Percentiles rank a stretch among this genome's conserved stretches.
These are phyloP conservation scores for Metopolophium dirhodum DNA, from an alignment of 1,140 invertebrate species.

Conservation along the genomic window DNA sequence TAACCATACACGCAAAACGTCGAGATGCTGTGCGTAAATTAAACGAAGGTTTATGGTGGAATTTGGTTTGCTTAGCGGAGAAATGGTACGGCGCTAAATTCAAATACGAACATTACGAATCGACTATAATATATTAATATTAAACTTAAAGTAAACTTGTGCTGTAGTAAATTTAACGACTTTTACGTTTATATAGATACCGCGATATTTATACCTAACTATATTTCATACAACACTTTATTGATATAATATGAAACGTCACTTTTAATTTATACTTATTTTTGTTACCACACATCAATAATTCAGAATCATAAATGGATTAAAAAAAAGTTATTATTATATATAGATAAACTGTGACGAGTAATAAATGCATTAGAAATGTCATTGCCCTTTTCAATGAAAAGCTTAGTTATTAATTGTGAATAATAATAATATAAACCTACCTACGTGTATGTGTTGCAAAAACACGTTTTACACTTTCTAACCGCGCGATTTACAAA, in stretches of 20 bases:
- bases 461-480: constrained; percentile 13
- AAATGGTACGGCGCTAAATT: background rate
- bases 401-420: background rate
- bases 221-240: background rate
- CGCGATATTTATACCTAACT: background rate
- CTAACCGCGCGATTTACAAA: background rate
- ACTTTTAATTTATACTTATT: background rate
- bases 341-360: background rate
- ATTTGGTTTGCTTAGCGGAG: background rate
- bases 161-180: background rate
- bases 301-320: constrained; percentile 7
- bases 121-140: background rate
- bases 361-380: constrained; percentile 18
- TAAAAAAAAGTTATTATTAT: background rate
- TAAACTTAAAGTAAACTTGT: background rate
- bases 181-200: background rate
- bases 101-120: background rate
- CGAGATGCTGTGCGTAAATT: background rate
- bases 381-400: background rate
- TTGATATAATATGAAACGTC: background rate
- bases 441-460: background rate
- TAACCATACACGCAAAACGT: background rate
- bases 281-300: background rate
- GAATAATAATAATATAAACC: background rate
- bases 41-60: background rate